Conservation (phyloP, 2,797 vertebrate genomes). For the Hoplostethus mediterraneus region DNA sequence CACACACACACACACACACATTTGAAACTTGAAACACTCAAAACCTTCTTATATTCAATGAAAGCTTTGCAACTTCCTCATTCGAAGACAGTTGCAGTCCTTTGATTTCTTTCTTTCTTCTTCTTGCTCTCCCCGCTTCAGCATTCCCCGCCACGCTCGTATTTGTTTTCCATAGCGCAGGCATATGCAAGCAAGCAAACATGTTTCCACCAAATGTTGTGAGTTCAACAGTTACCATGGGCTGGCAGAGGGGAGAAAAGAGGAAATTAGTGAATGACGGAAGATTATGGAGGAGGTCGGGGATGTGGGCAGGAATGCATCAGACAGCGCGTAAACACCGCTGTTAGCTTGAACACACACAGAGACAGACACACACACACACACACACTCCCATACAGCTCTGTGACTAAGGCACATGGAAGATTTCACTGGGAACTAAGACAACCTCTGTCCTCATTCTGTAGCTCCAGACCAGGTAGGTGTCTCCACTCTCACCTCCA, state of each 20-base stretch:
- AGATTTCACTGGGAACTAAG: slow-evolving; percentile 45
- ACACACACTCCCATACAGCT: slow-evolving; percentile 21
- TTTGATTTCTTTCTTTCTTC: neutral
- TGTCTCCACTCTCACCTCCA: slow-evolving; percentile 21
- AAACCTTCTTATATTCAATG: slow-evolving; percentile 18
- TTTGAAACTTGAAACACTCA: slow-evolving; percentile 11
- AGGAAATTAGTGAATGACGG: slow-evolving; percentile 30
- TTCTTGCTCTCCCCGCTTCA: neutral
- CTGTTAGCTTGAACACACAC: slow-evolving; percentile 57
- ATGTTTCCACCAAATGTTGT: slow-evolving; percentile 57
- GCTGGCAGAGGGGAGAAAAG: slow-evolving; percentile 37
- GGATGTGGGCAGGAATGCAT: slow-evolving; percentile 74
- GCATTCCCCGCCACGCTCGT: neutral
- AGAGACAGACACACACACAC: slow-evolving; percentile 7
- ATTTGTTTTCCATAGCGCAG: slow-evolving; percentile 20
- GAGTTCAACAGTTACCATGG: slow-evolving; percentile 14
- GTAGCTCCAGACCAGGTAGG: slow-evolving; percentile 66
- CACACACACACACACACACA: slow-evolving; percentile 1
- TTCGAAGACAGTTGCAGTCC: neutral
- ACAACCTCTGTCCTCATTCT: slow-evolving; percentile 27
- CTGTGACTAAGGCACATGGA: slow-evolving; percentile 5
- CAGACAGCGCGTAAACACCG: slow-evolving; percentile 69
- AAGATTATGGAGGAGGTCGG: slow-evolving; percentile 61
- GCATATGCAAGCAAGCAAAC: slow-evolving; percentile 7
- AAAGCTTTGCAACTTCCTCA: slow-evolving; percentile 10